Conservation (phyloP, 2,797 vertebrate genomes). For the Diglossa cyanea region DNA sequence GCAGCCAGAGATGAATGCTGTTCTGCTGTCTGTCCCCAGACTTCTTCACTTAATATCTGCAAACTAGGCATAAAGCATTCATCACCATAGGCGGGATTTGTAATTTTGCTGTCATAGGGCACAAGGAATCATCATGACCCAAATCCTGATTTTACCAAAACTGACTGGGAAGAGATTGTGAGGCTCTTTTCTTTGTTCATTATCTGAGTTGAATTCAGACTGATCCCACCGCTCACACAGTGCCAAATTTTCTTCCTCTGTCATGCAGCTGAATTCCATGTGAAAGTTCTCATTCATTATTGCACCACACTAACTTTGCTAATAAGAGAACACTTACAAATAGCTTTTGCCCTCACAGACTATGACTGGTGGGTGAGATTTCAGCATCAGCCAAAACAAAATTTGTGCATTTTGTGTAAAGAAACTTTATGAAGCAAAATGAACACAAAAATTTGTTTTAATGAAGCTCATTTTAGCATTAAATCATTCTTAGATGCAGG, state of each 20-base stretch:
- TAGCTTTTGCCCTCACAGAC: neutral
- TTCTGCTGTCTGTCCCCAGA: neutral
- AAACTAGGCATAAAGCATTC: neutral
- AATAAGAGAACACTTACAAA: neutral
- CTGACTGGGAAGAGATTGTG: rapidly evolving
- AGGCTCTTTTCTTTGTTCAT: neutral
- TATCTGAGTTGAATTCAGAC: neutral
- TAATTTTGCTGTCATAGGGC: neutral
- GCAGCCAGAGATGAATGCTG: neutral
- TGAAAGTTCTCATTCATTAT: rapidly evolving
- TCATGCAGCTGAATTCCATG: neutral
- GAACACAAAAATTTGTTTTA: neutral
- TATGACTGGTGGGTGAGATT: neutral
- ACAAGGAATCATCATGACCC: neutral
- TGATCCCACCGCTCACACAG: neutral
- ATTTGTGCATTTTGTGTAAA: neutral
- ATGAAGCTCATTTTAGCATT: neutral
- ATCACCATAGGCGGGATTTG: rapidly evolving
- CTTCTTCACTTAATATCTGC: neutral
- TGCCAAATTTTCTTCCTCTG: rapidly evolving
- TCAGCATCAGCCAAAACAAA: neutral
- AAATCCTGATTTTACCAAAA: neutral
- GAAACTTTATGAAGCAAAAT: neutral
- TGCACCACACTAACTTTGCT: neutral
- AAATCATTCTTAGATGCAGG: neutral